These are phyloP conservation scores for Drosophila ironensis DNA, from an alignment of 1,140 invertebrate genomes.

Conservation along the genomic window DNA sequence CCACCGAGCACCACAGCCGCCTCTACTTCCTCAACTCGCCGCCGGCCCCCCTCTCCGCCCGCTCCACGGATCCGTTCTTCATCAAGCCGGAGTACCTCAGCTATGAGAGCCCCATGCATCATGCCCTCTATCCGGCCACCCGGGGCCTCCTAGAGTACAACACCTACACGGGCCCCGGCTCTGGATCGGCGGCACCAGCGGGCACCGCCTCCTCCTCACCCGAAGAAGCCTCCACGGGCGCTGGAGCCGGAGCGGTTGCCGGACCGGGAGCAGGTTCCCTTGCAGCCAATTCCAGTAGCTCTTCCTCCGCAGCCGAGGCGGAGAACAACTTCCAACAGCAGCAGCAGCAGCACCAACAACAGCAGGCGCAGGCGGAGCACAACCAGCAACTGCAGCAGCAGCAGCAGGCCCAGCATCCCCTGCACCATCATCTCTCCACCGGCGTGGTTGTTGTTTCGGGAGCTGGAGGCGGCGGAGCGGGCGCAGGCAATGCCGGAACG, in stretches of 20 bases:
- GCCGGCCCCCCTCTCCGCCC: slow-evolving; percentile 60
- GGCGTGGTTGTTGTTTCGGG: slow-evolving; percentile 52
- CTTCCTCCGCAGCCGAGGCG: slow-evolving; percentile 9
- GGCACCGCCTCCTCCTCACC: slow-evolving; percentile 59
- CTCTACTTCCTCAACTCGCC: slow-evolving; percentile 79
- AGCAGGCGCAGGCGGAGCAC: slow-evolving; percentile 31
- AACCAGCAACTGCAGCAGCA: slow-evolving; percentile 45
- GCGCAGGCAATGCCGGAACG: not conserved
- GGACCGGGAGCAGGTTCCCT: no score
- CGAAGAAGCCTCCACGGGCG: slow-evolving; percentile 29
- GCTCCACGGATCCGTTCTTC: slow-evolving; percentile 72
- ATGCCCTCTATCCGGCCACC: slow-evolving; percentile 71
- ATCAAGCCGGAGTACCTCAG: slow-evolving; percentile 81
- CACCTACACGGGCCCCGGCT: no score
- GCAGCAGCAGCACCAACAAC: slow-evolving; percentile 45
- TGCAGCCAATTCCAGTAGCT: no score
- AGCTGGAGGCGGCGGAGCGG: not conserved
- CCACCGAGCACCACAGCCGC: slow-evolving; percentile 80
- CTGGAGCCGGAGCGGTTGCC: slow-evolving; percentile 30
- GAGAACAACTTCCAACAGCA: slow-evolving; percentile 56
- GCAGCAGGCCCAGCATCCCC: slow-evolving; percentile 54
- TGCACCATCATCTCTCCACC: slow-evolving; percentile 75
- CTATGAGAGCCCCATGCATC: slow-evolving; percentile 81
- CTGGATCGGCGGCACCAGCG: slow-evolving; percentile 59
- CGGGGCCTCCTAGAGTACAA: slow-evolving; percentile 76